A percentile compares a stretch with the other conserved stretches of the same genome.
phyloP scores from a whole-genome alignment of 2,113 vertebrate genomes.

The Trochalopteron elliotii region DNA sequence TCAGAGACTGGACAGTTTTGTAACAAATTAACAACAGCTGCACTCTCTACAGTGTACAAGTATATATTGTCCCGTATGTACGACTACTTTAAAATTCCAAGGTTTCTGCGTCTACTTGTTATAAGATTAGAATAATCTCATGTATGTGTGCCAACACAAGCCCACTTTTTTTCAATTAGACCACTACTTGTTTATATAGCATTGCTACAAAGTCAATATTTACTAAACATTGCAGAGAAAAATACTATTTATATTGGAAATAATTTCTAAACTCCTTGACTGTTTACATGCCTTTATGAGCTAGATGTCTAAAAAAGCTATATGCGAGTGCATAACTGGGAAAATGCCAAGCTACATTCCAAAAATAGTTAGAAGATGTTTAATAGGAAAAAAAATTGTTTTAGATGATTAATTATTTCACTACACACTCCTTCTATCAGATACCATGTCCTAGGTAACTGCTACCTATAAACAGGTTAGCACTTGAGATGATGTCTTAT shows the following conservation, averaged over 20 bases:
- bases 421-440: neutral
- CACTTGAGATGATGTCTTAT: neutral
- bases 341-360: neutral
- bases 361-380: neutral
- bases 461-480: neutral
- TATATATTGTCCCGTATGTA: neutral
- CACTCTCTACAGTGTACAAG: neutral
- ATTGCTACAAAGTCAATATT: neutral
- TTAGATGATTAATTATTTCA: neutral
- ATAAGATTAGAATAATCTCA: neutral
- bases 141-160: neutral
- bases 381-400: neutral
- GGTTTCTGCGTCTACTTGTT: neutral
- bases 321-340: neutral
- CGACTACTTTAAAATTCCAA: neutral
- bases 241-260: neutral
- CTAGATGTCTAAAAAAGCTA: neutral
- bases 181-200: neutral
- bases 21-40: conserved; percentile 28
- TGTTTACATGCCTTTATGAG: neutral
- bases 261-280: neutral
- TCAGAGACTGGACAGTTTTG: conserved; percentile 54
- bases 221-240: neutral
- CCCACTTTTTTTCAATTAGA: neutral
- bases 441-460: neutral